Conservation (phyloP, 1,140 invertebrate species). For the Pogonus chalceus region DNA sequence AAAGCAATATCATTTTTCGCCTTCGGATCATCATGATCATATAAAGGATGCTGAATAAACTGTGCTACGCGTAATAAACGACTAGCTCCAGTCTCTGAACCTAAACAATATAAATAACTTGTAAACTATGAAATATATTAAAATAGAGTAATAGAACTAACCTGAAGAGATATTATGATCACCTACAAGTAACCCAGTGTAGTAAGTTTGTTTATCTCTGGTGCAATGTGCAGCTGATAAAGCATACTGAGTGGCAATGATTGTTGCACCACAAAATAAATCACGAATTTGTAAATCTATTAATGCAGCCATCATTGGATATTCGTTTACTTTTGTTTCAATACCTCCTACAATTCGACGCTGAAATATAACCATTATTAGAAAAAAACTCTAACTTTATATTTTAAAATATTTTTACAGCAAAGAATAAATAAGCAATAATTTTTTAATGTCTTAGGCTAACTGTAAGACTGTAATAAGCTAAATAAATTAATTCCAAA, state of each 20-base stretch:
- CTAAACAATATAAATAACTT: no score
- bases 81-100: constrained; percentile 32
- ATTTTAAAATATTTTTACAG: not conserved
- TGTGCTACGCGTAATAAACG: constrained; percentile 22
- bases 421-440: no score
- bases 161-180: constrained; percentile 34
- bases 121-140: constrained; percentile 11
- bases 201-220: constrained; percentile 4
- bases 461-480: not conserved
- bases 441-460: constrained; percentile 3
- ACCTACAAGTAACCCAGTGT: constrained; percentile 43
- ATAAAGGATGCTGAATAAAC: constrained; percentile 31
- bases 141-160: constrained; percentile 14
- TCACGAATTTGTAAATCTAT: constrained; percentile 30
- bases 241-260: constrained; percentile 50
- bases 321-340: constrained; percentile 50
- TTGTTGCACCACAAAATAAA: constrained; percentile 52
- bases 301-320: constrained; percentile 52
- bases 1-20: constrained; percentile 53
- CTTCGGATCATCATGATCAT: constrained; percentile 25
- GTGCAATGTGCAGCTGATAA: constrained; percentile 63
- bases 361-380: constrained; percentile 27
- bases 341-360: constrained; percentile 50
- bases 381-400: constrained; percentile 1
- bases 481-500: no score